These are phyloP conservation scores for Nycticryphes semicollaris DNA, from an alignment of 2,113 vertebrate genomes.

Conservation along the genomic window DNA sequence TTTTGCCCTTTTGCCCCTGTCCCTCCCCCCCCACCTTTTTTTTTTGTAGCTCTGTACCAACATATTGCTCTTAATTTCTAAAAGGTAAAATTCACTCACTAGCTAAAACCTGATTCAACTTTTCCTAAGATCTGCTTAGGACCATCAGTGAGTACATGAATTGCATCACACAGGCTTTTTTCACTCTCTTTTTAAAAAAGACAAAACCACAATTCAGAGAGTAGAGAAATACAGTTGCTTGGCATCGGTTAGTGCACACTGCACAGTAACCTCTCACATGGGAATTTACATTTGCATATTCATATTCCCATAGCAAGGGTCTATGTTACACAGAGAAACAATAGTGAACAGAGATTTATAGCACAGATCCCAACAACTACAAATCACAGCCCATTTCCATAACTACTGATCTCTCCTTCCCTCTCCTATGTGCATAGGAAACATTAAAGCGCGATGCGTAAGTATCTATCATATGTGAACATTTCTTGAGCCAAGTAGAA, in stretches of 20 bases:
- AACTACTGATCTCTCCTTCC: neutral
- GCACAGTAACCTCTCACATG: neutral
- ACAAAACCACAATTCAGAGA: neutral
- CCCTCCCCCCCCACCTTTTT: too few species aligned
- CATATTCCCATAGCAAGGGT: neutral
- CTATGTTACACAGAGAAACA: neutral
- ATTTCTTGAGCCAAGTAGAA: neutral
- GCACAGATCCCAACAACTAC: neutral
- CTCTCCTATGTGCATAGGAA: neutral
- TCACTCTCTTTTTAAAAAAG: neutral
- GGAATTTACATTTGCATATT: conserved; percentile 51
- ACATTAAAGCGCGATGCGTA: neutral
- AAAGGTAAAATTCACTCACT: neutral
- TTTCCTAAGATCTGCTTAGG: neutral
- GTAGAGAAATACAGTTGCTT: neutral
- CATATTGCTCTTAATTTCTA: neutral
- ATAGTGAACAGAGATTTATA: neutral
- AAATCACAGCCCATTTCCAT: neutral
- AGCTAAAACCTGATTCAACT: neutral
- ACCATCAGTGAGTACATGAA: neutral
- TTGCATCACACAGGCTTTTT: neutral
- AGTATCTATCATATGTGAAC: neutral
- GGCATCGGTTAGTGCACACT: neutral
- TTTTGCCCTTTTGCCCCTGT: neutral
- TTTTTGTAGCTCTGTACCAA: neutral